Evolutionary conservation across 1,140 invertebrate species (phyloP).

Genomic region (Pseudomyrmex cubaensis): DNA sequence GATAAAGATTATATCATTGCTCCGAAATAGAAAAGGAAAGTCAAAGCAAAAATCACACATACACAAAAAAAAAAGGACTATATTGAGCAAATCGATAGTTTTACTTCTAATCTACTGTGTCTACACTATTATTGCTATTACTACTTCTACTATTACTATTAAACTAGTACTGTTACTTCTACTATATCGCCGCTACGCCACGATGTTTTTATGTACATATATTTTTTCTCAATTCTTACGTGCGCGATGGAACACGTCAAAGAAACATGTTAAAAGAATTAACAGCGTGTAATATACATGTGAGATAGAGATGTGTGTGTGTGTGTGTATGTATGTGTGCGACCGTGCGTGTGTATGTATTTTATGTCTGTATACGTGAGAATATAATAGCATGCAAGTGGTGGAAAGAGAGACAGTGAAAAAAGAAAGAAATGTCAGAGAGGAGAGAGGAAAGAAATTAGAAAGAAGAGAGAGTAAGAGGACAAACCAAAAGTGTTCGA

Average conservation of each 20-base stretch:
- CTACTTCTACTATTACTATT: slow-evolving; percentile 36
- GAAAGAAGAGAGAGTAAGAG: slow-evolving; percentile 16
- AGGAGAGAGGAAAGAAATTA: neutral
- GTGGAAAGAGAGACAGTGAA: slow-evolving; percentile 3
- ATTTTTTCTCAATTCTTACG: slow-evolving; percentile 72
- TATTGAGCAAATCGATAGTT: slow-evolving; percentile 71
- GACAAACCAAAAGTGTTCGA: slow-evolving; percentile 84
- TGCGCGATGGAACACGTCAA: slow-evolving; percentile 62
- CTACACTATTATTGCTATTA: slow-evolving; percentile 62
- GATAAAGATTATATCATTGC: slow-evolving; percentile 63
- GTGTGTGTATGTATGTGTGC: neutral
- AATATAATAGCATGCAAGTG: slow-evolving; percentile 29
- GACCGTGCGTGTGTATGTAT: neutral
- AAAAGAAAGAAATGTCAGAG: neutral
- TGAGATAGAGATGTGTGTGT: slow-evolving; percentile 19
- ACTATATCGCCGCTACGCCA: slow-evolving; percentile 70
- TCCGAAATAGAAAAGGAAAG: slow-evolving; percentile 60
- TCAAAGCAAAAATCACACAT: slow-evolving; percentile 24
- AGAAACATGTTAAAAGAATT: slow-evolving; percentile 60
- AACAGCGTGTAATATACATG: slow-evolving; percentile 39
- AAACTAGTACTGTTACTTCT: slow-evolving; percentile 71
- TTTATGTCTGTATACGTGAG: neutral
- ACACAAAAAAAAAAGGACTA: slow-evolving; percentile 61
- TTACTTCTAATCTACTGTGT: slow-evolving; percentile 73
- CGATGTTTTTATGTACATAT: slow-evolving; percentile 75